Evolutionary conservation across 2,888 invertebrate species (phyloP).

Genomic region (Ectobius pallidus): DNA sequence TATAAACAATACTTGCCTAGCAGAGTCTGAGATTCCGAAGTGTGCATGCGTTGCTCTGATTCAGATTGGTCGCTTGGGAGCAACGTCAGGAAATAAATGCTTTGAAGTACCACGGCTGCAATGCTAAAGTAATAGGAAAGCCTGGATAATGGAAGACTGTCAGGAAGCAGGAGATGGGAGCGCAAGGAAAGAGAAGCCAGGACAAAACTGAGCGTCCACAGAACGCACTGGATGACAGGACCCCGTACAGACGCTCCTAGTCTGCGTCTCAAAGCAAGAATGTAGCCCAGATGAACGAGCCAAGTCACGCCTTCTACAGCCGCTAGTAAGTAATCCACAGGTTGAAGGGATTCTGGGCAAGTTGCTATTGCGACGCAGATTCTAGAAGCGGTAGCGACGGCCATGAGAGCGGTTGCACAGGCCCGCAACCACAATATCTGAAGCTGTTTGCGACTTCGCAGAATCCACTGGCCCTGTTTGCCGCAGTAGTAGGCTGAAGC

Average conservation of each 20-base stretch:
- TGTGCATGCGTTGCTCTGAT: slow-evolving; percentile 51
- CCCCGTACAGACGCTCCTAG: slow-evolving; percentile 70
- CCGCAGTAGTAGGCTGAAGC: slow-evolving; percentile 84
- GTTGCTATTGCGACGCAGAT: slow-evolving; percentile 54
- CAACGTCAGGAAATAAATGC: slow-evolving; percentile 72
- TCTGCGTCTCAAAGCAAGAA: slow-evolving; percentile 65
- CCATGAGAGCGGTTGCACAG: slow-evolving; percentile 66
- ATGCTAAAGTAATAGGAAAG: slow-evolving; percentile 63
- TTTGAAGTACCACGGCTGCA: slow-evolving; percentile 66
- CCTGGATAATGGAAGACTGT: slow-evolving; percentile 7
- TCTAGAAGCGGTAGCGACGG: slow-evolving; percentile 62
- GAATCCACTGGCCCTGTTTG: slow-evolving; percentile 65
- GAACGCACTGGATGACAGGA: slow-evolving; percentile 68
- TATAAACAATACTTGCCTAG: slow-evolving; percentile 39
- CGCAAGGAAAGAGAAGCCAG: slow-evolving; percentile 72
- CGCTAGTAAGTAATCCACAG: slow-evolving; percentile 73
- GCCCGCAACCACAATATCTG: slow-evolving; percentile 58
- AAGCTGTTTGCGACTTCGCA: slow-evolving; percentile 63
- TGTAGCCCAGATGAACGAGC: slow-evolving; percentile 80
- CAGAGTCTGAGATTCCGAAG: slow-evolving; percentile 36
- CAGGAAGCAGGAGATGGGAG: slow-evolving; percentile 60
- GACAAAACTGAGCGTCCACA: slow-evolving; percentile 72
- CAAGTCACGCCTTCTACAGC: slow-evolving; percentile 77
- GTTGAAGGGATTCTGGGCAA: slow-evolving; percentile 51
- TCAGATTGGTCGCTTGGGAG: slow-evolving; percentile 66